Percentiles rank a stretch among this genome's conserved stretches.
These are phyloP conservation scores for Drosophila biarmipes DNA, from an alignment of 1,140 invertebrate genomes.

Conservation along the genomic window DNA sequence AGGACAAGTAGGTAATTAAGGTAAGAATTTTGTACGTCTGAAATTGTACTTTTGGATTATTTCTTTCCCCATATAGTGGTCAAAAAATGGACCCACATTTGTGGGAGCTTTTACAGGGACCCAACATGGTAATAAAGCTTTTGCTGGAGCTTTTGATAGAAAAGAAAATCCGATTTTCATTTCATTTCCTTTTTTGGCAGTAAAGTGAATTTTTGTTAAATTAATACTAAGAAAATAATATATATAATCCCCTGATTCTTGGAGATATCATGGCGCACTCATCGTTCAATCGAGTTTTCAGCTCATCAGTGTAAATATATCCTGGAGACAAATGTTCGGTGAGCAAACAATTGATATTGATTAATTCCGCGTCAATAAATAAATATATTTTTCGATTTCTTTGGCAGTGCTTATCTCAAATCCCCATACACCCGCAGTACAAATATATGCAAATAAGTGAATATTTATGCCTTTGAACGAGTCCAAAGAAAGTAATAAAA, in stretches of 20 bases:
- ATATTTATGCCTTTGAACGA: conserved; percentile 22
- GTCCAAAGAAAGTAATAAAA: conserved; percentile 11
- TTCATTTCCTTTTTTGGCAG: conserved; percentile 37
- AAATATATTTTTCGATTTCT: conserved; percentile 3
- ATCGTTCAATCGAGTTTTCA: background rate
- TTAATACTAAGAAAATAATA: background rate
- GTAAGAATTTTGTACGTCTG: background rate
- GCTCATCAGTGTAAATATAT: conserved; percentile 5
- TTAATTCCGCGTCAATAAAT: conserved; percentile 27
- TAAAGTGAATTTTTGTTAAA: conserved; percentile 11
- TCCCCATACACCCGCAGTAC: conserved; percentile 7
- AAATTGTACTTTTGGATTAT: background rate
- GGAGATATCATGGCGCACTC: background rate
- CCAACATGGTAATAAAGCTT: conserved; percentile 10
- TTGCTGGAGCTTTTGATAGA: conserved; percentile 22
- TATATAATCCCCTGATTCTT: background rate
- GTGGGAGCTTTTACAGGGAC: conserved; percentile 24
- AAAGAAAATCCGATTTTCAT: no score
- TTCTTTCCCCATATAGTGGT: background rate
- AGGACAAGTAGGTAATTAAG: background rate
- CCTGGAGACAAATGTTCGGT: conserved; percentile 29
- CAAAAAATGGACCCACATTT: conserved; percentile 14
- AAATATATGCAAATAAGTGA: conserved; percentile 9
- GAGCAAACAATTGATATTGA: conserved; percentile 35
- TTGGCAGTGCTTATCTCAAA: conserved; percentile 6